phyloP scores from a whole-genome alignment of 2,888 invertebrate species.

The Arrhopalites spinosus region DNA sequence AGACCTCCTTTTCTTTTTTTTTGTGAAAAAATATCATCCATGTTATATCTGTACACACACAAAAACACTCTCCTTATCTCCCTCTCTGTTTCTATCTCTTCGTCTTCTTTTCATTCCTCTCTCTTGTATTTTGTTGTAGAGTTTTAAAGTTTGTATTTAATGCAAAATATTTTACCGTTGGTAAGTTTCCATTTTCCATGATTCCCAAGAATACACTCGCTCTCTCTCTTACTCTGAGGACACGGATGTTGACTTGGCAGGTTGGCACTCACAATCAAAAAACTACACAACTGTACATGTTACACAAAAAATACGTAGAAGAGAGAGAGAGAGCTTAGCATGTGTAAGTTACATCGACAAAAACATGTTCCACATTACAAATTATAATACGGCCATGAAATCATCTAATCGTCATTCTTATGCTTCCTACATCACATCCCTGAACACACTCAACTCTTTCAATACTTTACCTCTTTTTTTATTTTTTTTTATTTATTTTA shows the following conservation, averaged over 20 bases:
- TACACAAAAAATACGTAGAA: neutral
- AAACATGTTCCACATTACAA: slow-evolving; percentile 35
- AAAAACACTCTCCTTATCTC: slow-evolving; percentile 9
- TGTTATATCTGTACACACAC: no score
- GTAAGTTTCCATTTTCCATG: no score
- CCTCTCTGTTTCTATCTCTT: neutral
- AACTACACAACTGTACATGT: neutral
- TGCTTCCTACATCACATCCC: slow-evolving; percentile 7
- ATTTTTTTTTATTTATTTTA: no score
- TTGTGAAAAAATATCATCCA: neutral
- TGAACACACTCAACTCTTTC: neutral
- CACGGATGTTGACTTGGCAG: neutral
- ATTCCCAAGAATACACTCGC: no score
- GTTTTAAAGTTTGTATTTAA: no score
- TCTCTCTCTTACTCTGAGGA: no score
- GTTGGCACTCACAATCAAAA: neutral
- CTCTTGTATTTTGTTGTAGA: no score
- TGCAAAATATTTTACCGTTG: no score
- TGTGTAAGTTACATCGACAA: slow-evolving; percentile 3
- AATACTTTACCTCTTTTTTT: neutral
- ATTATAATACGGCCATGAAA: slow-evolving; percentile 36
- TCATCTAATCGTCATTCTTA: slow-evolving; percentile 34
- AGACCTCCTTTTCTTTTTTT: neutral
- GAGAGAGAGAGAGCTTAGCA: no score
- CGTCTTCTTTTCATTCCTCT: no score